Evolutionary conservation across 2,888 invertebrate genomes (phyloP), one percentile per base, ranked within the genome.

Genomic region (Eurytoma adleriae): DNA sequence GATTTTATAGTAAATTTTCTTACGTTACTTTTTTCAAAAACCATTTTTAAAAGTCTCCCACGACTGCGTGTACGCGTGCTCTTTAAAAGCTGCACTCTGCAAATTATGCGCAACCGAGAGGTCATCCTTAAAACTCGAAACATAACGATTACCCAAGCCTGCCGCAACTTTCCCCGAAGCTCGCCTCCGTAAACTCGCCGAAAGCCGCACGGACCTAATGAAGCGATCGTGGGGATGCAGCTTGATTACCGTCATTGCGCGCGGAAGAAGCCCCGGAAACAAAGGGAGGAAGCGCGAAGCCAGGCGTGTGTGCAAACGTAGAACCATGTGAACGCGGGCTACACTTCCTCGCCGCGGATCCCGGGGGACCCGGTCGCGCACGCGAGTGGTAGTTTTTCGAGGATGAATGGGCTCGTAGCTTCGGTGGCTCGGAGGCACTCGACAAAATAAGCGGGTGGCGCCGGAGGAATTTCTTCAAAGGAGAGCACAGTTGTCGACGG

Each of bases 221-320:
- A 73, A 73, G 72, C 62, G 54, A 73, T 73, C 62, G 64, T n/a
- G n/a, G 54, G 24, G 56, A 3, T n/a, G 20, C 30, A n/a, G 62
- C 62, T 50, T 73, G 72, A 73, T 73, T 73, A 73, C 62, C 72
- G 40, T 73, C 24, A 73, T 73, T 73, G 40, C 61, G 72, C 62
- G 54, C 54, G 62, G 72, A 69, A 54, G 59, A 48, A 50, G 20
- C 16, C 12, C 50, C 40, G 40, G 71, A 64, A 18, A 74, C 57
- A 52, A 72, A 76, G 72, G 62, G 61, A 59, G 80, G 74, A 73
- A 80, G 66, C 52, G 57, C 16, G 30, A 40, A 66, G 10, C 64
- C 40, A 62, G 40, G 18, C 14, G n/a, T 68, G 54, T 16, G 24
- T 50, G 18, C 40, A 62, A 78, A 12, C 67, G 59, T 73, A 77